Evolutionary conservation across 23 tunicate species (phyloP).

Genomic region (Styela plicata): DNA sequence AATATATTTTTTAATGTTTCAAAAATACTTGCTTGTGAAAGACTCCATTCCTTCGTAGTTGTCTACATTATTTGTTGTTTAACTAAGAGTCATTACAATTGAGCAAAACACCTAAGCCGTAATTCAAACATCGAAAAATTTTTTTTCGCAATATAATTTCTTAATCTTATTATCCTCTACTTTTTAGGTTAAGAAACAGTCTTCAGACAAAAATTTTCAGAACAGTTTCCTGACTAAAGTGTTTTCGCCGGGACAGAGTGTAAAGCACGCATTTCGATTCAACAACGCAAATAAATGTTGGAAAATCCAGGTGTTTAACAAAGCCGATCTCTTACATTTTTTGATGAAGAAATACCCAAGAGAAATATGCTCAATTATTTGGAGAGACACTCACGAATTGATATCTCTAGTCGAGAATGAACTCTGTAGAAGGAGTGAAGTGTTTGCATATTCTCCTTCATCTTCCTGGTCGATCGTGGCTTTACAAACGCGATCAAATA

Average conservation of each 20-base stretch:
- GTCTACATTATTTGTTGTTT: too few relatives aligned
- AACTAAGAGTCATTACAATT: too few relatives aligned
- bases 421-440: background rate
- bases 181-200: background rate
- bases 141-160: too few relatives aligned
- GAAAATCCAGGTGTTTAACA: background rate
- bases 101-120: too few relatives aligned
- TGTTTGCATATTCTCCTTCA: conserved; percentile 19
- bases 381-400: conserved; percentile 20
- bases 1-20: too few relatives aligned
- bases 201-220: background rate
- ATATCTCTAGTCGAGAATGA: conserved; percentile 13
- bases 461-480: conserved; percentile 18
- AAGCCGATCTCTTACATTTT: background rate
- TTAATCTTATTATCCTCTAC: too few relatives aligned
- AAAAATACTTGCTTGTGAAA: too few relatives aligned
- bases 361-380: conserved; percentile 1
- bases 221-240: background rate
- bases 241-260: background rate
- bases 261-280: background rate
- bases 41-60: too few relatives aligned
- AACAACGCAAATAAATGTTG: background rate
- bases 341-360: background rate
- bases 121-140: too few relatives aligned
- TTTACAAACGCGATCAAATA: background rate